Percentiles rank a stretch among this genome's conserved stretches.
Conservation (phyloP, 64 coral and sea anemone genomes). For the Orbicella faveolata region DNA sequence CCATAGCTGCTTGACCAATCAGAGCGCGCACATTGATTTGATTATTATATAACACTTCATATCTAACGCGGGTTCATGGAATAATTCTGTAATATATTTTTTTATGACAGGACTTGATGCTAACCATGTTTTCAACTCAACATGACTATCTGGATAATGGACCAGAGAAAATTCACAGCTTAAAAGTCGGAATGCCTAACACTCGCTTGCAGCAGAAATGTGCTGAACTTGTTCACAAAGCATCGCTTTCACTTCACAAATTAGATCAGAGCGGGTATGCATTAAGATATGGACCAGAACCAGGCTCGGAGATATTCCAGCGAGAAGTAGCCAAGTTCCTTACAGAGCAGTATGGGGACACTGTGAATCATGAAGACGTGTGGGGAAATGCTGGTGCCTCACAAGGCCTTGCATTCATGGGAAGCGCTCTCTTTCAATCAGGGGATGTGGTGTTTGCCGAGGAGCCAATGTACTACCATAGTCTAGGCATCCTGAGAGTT, state of each 20-base stretch:
- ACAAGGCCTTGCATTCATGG: slow-evolving; percentile 53
- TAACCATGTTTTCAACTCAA: slow-evolving; percentile 13
- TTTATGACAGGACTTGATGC: too few relatives aligned
- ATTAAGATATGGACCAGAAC: slow-evolving; percentile 70
- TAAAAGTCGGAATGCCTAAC: slow-evolving; percentile 72
- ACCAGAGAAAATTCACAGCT: slow-evolving; percentile 22
- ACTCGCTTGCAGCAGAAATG: slow-evolving; percentile 47
- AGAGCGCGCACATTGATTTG: too few relatives aligned
- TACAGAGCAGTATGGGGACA: slow-evolving; percentile 45
- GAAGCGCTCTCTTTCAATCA: slow-evolving; percentile 41
- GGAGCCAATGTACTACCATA: slow-evolving; percentile 77
- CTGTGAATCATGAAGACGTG: slow-evolving; percentile 54
- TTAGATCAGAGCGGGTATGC: slow-evolving; percentile 32
- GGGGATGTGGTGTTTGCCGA: slow-evolving; percentile 86
- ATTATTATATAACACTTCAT: too few relatives aligned
- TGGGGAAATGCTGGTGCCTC: slow-evolving; percentile 77
- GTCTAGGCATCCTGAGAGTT: slow-evolving; percentile 43
- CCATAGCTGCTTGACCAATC: too few relatives aligned
- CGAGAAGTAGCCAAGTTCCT: slow-evolving; percentile 79
- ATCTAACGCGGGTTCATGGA: too few relatives aligned
- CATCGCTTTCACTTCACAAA: slow-evolving; percentile 39
- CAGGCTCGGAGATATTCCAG: slow-evolving; percentile 47
- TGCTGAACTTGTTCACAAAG: slow-evolving; percentile 52
- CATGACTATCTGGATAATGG: neutral
- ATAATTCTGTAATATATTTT: too few relatives aligned